Conservation (phyloP, 92 coral and sea anemone genomes). For the Epizoanthus rinbou region DNA sequence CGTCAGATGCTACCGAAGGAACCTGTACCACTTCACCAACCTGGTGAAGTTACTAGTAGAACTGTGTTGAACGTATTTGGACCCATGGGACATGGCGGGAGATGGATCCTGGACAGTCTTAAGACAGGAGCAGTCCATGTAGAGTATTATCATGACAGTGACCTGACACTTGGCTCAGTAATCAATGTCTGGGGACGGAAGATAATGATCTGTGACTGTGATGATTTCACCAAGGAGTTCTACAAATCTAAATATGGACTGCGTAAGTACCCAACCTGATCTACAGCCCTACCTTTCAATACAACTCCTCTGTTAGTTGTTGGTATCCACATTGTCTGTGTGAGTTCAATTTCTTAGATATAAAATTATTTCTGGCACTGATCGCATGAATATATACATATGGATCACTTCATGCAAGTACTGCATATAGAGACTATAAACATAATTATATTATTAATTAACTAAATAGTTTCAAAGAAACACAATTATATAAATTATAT, state of each 20-base stretch:
- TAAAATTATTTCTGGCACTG: no score
- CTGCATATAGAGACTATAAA: no score
- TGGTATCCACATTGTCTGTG: no score
- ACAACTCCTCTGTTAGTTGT: no score
- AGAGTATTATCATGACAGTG: constrained; percentile 89
- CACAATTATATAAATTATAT: no score
- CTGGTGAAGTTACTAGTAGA: constrained; percentile 95
- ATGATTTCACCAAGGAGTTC: constrained; percentile 93
- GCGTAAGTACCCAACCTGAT: constrained; percentile 45
- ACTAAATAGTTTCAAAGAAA: no score
- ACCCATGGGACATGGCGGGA: constrained; percentile 97
- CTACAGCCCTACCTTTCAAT: no score
- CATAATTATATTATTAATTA: no score
- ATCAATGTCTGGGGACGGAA: constrained; percentile 94
- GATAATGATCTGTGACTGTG: constrained; percentile 88
- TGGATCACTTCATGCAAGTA: no score
- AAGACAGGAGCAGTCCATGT: constrained; percentile 97
- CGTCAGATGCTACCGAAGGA: constrained; percentile 94
- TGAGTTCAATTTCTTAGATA: no score
- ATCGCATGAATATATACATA: no score
- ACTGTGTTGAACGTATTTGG: constrained; percentile 98
- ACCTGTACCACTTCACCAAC: constrained; percentile 82
- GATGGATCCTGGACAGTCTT: constrained; percentile 96
- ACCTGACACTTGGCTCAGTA: constrained; percentile 87
- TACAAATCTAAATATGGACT: constrained; percentile 91